A percentile compares a stretch with the other conserved stretches of the same genome.
Evolutionary conservation across 2,888 invertebrate species (phyloP).

Genomic region (Cerceris rybyensis): DNA sequence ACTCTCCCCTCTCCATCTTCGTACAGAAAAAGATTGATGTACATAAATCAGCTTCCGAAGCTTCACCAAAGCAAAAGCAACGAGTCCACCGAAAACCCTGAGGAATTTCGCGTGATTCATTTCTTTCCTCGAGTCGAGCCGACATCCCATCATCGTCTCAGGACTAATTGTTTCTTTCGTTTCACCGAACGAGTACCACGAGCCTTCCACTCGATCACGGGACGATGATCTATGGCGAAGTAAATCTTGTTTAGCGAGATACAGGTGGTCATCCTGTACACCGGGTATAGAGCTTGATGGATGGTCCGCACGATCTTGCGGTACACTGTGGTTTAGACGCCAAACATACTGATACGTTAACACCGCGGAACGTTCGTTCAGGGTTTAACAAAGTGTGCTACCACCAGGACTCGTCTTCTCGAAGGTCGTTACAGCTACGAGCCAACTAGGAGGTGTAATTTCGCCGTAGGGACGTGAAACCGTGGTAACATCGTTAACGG

Average conservation of each 20-base stretch:
- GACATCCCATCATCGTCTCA: slow-evolving; percentile 25
- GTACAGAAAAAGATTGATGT: slow-evolving; percentile 20
- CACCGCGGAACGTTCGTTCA: slow-evolving; percentile 39
- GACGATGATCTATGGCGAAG: slow-evolving; percentile 61
- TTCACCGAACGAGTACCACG: slow-evolving; percentile 9
- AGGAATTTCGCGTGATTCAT: slow-evolving; percentile 36
- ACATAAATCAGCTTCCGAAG: not conserved
- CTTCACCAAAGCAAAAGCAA: not conserved
- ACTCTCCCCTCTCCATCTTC: not conserved
- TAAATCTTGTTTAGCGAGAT: slow-evolving; percentile 68
- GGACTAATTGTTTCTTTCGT: slow-evolving; percentile 63
- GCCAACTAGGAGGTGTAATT: not conserved
- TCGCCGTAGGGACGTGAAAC: not conserved
- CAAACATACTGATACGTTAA: slow-evolving; percentile 65
- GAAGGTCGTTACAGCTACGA: slow-evolving; percentile 9
- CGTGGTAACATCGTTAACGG: not conserved
- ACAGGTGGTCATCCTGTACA: slow-evolving; percentile 63
- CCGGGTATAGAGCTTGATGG: slow-evolving; percentile 65
- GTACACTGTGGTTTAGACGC: slow-evolving; percentile 58
- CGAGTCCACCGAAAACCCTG: not conserved
- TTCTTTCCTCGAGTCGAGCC: slow-evolving; percentile 7
- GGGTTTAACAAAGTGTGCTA: slow-evolving; percentile 40
- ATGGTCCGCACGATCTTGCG: slow-evolving; percentile 64
- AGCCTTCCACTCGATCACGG: slow-evolving; percentile 54
- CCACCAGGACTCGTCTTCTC: slow-evolving; percentile 32